Percentiles rank a stretch among this genome's conserved stretches.
Conservation (phyloP, 2,797 vertebrate species). For the Gymnothorax reevesii region DNA sequence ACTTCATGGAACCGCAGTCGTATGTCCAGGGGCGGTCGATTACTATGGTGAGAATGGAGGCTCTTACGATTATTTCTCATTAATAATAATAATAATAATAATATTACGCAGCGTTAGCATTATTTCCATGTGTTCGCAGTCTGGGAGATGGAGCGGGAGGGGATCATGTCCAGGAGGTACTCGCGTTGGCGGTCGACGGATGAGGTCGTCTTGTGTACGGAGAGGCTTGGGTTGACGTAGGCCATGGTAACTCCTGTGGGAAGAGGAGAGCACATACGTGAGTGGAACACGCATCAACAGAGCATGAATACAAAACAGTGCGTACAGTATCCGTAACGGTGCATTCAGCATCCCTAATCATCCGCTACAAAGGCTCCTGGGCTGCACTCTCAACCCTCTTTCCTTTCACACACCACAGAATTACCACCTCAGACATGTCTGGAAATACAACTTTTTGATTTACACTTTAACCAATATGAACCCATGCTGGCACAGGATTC, state of each 20-base stretch:
- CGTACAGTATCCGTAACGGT: neutral
- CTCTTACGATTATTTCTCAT: slow-evolving; percentile 70
- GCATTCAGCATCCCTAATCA: no score
- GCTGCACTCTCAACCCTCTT: neutral
- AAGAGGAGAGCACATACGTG: neutral
- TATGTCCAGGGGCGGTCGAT: slow-evolving; percentile 52
- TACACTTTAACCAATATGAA: neutral
- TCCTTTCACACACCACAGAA: neutral
- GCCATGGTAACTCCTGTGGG: slow-evolving; percentile 86
- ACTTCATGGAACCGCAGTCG: slow-evolving; percentile 47
- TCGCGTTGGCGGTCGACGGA: slow-evolving; percentile 96
- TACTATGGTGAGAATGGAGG: slow-evolving; percentile 65
- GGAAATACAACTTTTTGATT: neutral
- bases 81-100: slow-evolving; percentile 44
- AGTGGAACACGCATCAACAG: neutral
- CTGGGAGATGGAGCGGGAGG: slow-evolving; percentile 94
- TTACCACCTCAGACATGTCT: neutral
- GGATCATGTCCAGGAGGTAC: slow-evolving; percentile 99
- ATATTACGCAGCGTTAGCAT: slow-evolving; percentile 57
- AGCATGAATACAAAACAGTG: neutral
- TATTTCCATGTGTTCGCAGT: slow-evolving; percentile 96
- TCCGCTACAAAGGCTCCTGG: neutral
- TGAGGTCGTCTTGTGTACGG: slow-evolving; percentile 88
- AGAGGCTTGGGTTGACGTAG: slow-evolving; percentile 88
- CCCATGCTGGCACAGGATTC: no score